Percentiles rank a stretch among this genome's conserved stretches.
Evolutionary conservation across 2,888 invertebrate genomes (phyloP).

Genomic region (Gastrophysa polygoni): DNA sequence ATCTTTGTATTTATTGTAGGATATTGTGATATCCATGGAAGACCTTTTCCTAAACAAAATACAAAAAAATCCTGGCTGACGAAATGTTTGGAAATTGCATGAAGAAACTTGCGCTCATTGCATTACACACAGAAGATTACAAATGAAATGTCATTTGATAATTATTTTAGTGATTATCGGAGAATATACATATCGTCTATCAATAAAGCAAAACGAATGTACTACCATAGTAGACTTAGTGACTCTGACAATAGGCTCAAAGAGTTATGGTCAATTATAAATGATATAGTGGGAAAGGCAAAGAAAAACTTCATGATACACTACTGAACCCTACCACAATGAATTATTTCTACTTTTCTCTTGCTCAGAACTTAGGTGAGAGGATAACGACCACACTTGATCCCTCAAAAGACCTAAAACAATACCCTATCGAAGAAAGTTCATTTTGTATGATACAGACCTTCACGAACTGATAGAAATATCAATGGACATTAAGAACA

Average conservation of each 20-base stretch:
- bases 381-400: background rate
- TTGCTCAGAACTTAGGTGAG: background rate
- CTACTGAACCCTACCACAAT: constrained; percentile 1
- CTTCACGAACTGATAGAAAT: background rate
- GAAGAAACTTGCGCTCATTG: constrained; percentile 2
- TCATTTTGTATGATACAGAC: background rate
- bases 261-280: constrained; percentile 1
- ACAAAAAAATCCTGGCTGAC: background rate
- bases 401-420: background rate
- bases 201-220: background rate
- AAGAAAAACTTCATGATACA: background rate
- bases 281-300: background rate
- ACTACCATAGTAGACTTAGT: constrained; percentile 1
- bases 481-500: background rate
- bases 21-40: background rate
- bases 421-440: background rate
- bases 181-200: background rate
- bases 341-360: background rate
- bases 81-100: background rate
- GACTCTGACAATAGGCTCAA: background rate
- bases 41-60: constrained; percentile 2
- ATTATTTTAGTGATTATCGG: background rate
- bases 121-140: background rate
- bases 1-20: no score
- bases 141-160: background rate